Evolutionary conservation across 2,888 invertebrate species (phyloP), one percentile per base, ranked within the genome.

Genomic region (Drosophila kuntzei): DNA sequence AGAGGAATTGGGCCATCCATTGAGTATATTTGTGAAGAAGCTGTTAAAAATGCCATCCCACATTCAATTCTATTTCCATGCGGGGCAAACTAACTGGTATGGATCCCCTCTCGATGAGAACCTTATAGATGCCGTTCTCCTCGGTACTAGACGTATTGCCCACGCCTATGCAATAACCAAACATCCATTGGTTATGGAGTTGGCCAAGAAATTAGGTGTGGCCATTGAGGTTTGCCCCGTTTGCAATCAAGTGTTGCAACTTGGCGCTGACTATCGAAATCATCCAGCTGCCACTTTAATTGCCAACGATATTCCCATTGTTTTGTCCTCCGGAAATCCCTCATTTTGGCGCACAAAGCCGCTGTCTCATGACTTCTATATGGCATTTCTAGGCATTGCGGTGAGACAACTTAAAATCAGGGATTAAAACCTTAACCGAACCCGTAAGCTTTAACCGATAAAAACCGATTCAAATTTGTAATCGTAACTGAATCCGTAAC

Each of bases 81-180:
- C 96, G 0, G 97, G 96, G 0, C 96, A 97, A 92, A 96, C 97
- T 0, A 94, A 96, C 87, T 95, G 96, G 96, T 94, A 93, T 85
- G 96, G 95, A 20, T 93, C 93, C 6, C 78, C 91, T 0, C 94
- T 94, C 0, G 96, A 97, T 87, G 94, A 95, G 57, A 97, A 97
- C 90, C 91, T 97, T 1, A 91, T 96, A 9, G 97, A 97, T 83
- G 97, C 97, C 2, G 92, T 97, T 22, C 91, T 97, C 14, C 91
- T 97, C 34, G 95, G 96, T 39, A 93, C 95, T 0, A 95, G 95
- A 73, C 93, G 97, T 37, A 94, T 97, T 58, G 96, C 96, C 0
- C 97, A 97, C 76, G 97, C 95, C 7, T 97, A 94, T 76, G 95
- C 95, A 0, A 83, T 96, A 20, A 88, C 93, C 0, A 96, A 96